Evolutionary conservation across 2,888 invertebrate species (phyloP).

Genomic region (Exephanes ischioxanthus): DNA sequence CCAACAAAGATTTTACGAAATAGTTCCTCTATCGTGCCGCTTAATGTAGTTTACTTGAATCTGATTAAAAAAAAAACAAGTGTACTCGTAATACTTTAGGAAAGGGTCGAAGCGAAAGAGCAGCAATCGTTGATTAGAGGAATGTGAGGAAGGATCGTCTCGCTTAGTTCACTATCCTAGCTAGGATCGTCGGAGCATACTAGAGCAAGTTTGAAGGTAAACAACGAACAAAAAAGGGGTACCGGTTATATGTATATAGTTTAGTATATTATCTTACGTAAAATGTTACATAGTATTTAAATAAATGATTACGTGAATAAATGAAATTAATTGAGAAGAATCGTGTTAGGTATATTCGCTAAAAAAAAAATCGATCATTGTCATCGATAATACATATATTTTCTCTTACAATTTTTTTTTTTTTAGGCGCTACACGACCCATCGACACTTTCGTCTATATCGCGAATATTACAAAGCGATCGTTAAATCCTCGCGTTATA

Average conservation of each 20-base stretch:
- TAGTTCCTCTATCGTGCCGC: slow-evolving; percentile 70
- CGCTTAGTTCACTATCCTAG: slow-evolving; percentile 52
- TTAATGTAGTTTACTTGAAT: slow-evolving; percentile 54
- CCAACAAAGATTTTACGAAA: slow-evolving; percentile 54
- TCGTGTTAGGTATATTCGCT: neutral
- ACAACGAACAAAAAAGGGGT: slow-evolving; percentile 63
- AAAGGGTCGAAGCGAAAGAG: neutral
- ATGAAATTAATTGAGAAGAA: slow-evolving; percentile 15
- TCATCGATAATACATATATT: slow-evolving; percentile 3
- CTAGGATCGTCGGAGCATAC: slow-evolving; percentile 40
- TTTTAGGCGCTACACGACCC: neutral
- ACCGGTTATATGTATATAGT: slow-evolving; percentile 66
- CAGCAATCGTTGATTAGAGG: slow-evolving; percentile 43
- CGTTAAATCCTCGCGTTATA: neutral
- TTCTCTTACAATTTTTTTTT: neutral
- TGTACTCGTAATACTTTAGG: slow-evolving; percentile 60
- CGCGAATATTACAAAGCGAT: slow-evolving; percentile 12
- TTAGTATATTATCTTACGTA: slow-evolving; percentile 60
- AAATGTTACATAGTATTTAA: slow-evolving; percentile 66
- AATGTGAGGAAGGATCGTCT: slow-evolving; percentile 28
- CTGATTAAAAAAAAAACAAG: slow-evolving; percentile 18
- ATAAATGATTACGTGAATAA: slow-evolving; percentile 60
- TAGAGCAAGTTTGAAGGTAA: slow-evolving; percentile 46
- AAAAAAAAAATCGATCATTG: neutral
- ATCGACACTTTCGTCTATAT: neutral